Percentiles rank a stretch among this genome's conserved stretches.
Evolutionary conservation across 2,113 vertebrate species (phyloP).

Genomic region (Capreolus pygargus): DNA sequence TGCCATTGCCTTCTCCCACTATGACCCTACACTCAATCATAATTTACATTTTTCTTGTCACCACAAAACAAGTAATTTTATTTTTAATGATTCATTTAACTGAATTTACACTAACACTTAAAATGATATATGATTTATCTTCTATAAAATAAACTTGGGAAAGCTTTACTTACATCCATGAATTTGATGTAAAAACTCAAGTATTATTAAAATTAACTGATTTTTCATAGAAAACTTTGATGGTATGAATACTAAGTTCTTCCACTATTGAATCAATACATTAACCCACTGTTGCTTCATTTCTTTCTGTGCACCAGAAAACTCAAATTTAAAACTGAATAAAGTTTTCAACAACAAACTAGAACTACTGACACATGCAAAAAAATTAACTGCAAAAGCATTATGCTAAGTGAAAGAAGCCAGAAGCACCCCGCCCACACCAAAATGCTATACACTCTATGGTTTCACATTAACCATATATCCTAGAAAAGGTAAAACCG

Average conservation of each 20-base stretch:
- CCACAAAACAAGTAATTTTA: neutral
- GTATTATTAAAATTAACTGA: neutral
- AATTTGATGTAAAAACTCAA: neutral
- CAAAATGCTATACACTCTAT: neutral
- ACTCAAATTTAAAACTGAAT: neutral
- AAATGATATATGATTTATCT: neutral
- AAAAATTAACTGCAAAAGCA: neutral
- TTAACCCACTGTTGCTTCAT: neutral
- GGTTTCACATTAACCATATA: neutral
- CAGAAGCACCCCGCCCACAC: neutral
- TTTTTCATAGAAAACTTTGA: neutral
- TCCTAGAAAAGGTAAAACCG: neutral
- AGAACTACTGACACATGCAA: neutral
- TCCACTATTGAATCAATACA: neutral
- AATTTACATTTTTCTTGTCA: neutral
- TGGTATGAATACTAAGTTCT: neutral
- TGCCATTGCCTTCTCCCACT: neutral
- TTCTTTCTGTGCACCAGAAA: neutral
- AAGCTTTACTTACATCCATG: neutral
- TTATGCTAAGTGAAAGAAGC: neutral
- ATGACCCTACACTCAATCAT: neutral
- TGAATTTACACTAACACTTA: neutral
- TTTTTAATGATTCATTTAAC: neutral
- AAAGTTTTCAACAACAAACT: neutral
- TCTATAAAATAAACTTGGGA: neutral